Base-by-base conservation (phyloP, 2,797 vertebrate genomes). In the Furcifer pardalis region DNA sequence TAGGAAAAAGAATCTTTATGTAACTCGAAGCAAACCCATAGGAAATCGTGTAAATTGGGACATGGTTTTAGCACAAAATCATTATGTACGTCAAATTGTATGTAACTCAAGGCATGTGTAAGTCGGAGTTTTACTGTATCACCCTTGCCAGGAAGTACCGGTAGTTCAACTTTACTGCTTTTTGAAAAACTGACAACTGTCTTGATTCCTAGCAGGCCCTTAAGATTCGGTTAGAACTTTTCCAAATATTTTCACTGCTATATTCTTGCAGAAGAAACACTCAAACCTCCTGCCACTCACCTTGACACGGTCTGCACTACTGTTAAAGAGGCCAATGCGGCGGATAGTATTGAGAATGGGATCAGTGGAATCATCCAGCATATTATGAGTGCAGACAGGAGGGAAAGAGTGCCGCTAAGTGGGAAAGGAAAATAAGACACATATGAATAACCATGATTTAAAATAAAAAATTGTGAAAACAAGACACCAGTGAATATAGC, bases 351-450 rank as follows among this genome's bases (percentile, higher is more conserved):
- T 98, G 5, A 98, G 96, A 91, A 99, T 98, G 79, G 97, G 96
- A 92, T 99, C 98, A 0, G 94, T 95, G 91, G 96, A 97, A 95
- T 99, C 98, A 17, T 99, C 98, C 88, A 99, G 93, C 98, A 99
- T 99, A 90, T 98, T 99, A 74, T 98, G 98, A 69, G 97, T 98
- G 91, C 98, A 98, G 90, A 98, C 73, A 0, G 98, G 98, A 12
- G 98, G 97, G 83, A 97, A 97, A 21, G 97, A 97, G 40, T 97
- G 97, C 72, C 98, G 95, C 97, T 96, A 89, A 2, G 49, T 68
- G 81, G 60, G 32, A 37, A 56, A 60, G 69, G 76, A 40, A 66
- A 37, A 19, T 15, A 1, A 65, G n/a, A 71, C 27, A 56, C 1
- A 6, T 25, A 40, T 81, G 35, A 69, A 60, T 13, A 60, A 49